Conservation (phyloP, 1,140 invertebrate genomes). For the Acromyrmex echinatior region DNA sequence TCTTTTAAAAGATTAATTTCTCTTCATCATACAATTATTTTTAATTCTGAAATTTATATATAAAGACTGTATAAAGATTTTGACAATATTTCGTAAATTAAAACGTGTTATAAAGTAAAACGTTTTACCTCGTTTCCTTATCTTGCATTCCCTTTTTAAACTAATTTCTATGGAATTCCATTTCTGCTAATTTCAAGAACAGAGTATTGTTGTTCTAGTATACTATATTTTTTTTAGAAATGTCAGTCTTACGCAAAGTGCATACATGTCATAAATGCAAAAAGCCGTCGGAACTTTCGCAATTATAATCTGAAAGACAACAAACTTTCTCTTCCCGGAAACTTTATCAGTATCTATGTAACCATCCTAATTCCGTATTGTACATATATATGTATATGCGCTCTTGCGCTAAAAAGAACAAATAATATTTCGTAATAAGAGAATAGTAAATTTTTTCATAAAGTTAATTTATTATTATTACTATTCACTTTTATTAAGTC, state of each 20-base stretch:
- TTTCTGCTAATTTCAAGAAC: neutral
- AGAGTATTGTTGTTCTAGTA: neutral
- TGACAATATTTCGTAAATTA: neutral
- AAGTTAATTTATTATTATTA: constrained; percentile 1
- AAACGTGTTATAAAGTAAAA: neutral
- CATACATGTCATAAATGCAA: constrained; percentile 22
- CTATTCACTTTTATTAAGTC: neutral
- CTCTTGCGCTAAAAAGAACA: neutral
- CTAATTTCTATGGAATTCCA: neutral
- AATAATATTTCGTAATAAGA: constrained; percentile 20
- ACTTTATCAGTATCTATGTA: constrained; percentile 35
- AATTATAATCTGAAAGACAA: constrained; percentile 20
- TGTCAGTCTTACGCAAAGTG: constrained; percentile 30
- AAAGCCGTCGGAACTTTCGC: constrained; percentile 48
- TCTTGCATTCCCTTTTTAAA: neutral
- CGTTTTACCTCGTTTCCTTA: neutral
- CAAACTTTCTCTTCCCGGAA: constrained; percentile 48
- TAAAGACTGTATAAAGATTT: neutral
- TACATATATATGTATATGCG: constrained; percentile 25
- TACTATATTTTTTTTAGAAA: neutral
- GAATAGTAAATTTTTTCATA: neutral
- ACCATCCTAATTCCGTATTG: constrained; percentile 33
- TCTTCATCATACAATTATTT: neutral
- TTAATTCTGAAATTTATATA: neutral
- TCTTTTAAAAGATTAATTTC: neutral